These are phyloP conservation scores for Acrossocheilus fasciatus DNA, from an alignment of 2,797 vertebrate genomes.

Conservation along the genomic window DNA sequence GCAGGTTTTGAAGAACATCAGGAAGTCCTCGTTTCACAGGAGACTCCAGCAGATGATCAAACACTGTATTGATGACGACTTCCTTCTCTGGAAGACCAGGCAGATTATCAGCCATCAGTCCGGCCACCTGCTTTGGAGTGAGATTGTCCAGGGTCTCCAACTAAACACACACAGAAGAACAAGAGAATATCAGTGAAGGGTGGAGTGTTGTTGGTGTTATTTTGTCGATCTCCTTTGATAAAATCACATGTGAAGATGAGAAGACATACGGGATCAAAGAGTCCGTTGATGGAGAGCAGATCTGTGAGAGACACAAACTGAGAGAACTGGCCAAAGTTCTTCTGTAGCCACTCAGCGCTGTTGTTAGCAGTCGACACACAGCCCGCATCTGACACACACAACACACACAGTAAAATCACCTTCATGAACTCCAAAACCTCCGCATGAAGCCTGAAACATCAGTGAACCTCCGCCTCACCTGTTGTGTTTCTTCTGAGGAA, in stretches of 20 bases:
- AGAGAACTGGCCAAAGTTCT: too few relatives aligned
- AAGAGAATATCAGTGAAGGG: not conserved
- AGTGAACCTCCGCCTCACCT: slow-evolving; percentile 28
- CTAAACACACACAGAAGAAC: slow-evolving; percentile 57
- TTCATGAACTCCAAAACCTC: not conserved
- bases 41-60: slow-evolving; percentile 67
- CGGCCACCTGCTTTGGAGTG: slow-evolving; percentile 65
- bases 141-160: slow-evolving; percentile 65
- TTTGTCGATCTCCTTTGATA: not conserved
- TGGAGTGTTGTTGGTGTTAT: too few relatives aligned
- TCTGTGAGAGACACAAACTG: too few relatives aligned
- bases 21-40: slow-evolving; percentile 52
- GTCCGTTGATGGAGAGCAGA: too few relatives aligned
- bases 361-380: too few relatives aligned
- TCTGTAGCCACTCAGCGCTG: too few relatives aligned
- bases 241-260: not conserved
- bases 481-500: slow-evolving; percentile 48
- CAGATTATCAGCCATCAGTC: slow-evolving; percentile 70
- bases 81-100: slow-evolving; percentile 63
- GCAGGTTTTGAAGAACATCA: slow-evolving; percentile 58
- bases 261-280: too few relatives aligned
- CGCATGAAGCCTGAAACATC: not conserved
- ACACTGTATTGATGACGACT: slow-evolving; percentile 66
- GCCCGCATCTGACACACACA: too few relatives aligned
- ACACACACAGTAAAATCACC: too few relatives aligned